Conservation (phyloP, 2,888 invertebrate genomes). For the Lycocerus yunnanus region DNA sequence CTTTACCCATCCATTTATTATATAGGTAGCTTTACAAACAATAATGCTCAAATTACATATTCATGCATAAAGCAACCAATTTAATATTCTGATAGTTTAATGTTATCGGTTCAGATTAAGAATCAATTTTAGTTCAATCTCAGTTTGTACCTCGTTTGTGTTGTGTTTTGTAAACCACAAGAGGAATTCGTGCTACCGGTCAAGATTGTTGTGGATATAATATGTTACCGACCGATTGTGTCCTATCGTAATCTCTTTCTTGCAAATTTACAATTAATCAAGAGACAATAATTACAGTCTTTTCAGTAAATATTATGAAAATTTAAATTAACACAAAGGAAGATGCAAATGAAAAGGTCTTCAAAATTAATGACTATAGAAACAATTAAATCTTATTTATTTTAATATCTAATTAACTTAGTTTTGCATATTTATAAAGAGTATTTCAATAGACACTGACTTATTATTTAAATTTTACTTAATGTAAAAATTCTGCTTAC, state of each 20-base stretch:
- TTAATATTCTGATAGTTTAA: background rate
- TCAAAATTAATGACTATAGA: no score
- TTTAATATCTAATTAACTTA: no score
- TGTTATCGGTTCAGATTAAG: background rate
- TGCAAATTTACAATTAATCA: background rate
- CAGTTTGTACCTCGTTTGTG: constrained; percentile 11
- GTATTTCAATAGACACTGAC: no score
- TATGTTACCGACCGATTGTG: background rate
- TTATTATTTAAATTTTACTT: no score
- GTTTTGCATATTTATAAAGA: no score
- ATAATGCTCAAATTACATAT: constrained; percentile 29
- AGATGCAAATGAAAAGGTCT: no score
- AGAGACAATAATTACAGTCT: no score
- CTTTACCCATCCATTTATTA: constrained; percentile 32
- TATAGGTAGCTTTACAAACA: constrained; percentile 29
- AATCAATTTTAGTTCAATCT: background rate
- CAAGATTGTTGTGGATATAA: background rate
- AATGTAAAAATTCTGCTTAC: no score
- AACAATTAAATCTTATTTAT: no score
- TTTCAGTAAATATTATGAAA: no score
- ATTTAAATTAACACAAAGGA: no score
- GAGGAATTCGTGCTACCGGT: background rate
- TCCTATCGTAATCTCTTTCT: no score
- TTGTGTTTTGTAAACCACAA: background rate
- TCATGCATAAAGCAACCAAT: constrained; percentile 13